These are phyloP conservation scores for Plagiodera versicolora DNA, from an alignment of 2,888 invertebrate genomes.

Conservation along the genomic window DNA sequence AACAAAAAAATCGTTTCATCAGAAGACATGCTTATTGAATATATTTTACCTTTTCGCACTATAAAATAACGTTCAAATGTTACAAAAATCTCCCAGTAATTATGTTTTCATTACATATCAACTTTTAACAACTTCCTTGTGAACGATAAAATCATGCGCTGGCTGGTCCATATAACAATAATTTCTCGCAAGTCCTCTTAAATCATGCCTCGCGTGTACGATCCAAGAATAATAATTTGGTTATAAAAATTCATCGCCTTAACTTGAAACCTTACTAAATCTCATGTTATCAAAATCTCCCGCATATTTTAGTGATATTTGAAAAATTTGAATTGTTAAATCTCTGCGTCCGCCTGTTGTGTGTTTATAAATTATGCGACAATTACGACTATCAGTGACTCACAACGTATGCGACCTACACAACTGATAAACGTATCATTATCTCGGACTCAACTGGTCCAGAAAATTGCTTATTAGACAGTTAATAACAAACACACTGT, in stretches of 20 bases:
- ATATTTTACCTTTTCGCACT: no score
- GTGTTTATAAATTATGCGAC: neutral
- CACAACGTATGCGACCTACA: neutral
- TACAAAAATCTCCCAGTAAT: no score
- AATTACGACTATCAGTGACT: conserved; percentile 1
- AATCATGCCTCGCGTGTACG: no score
- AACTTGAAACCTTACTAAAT: neutral
- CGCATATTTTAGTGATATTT: neutral
- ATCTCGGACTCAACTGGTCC: neutral
- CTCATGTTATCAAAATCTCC: neutral
- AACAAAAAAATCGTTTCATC: no score
- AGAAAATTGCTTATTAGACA: conserved; percentile 1
- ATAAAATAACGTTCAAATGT: no score
- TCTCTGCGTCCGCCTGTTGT: neutral
- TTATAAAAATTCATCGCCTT: neutral
- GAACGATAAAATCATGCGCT: no score
- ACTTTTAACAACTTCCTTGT: no score
- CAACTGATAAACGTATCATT: neutral
- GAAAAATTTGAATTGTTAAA: neutral
- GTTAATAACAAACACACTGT: neutral
- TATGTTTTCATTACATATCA: no score
- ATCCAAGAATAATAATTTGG: neutral
- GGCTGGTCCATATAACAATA: no score
- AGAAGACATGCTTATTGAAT: no score
- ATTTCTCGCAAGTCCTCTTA: no score